Conservation (phyloP, 2,113 vertebrate genomes). For the Boleophthalmus pectinirostris region DNA sequence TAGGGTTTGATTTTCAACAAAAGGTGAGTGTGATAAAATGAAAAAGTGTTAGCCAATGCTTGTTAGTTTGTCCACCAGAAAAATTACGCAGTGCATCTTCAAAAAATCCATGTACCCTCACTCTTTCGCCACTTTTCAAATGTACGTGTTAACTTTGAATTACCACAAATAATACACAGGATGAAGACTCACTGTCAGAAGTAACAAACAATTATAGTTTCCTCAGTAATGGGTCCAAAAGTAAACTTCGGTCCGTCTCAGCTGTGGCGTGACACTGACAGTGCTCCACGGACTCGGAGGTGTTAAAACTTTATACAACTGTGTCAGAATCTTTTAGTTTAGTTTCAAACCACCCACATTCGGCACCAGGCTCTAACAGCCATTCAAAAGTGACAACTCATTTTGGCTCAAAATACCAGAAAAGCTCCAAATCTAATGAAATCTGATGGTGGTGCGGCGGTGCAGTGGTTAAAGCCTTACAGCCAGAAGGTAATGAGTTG, state of each 20-base stretch:
- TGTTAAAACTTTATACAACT: constrained; percentile 1
- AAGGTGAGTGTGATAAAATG: too few relatives aligned
- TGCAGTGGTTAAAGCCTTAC: too few relatives aligned
- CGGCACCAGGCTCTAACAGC: background rate
- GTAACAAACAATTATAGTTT: background rate
- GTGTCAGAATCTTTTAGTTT: constrained; percentile 3
- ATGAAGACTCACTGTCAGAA: background rate
- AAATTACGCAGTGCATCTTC: too few relatives aligned
- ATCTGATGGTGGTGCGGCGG: too few relatives aligned
- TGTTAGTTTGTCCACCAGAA: too few relatives aligned
- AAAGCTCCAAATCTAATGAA: background rate
- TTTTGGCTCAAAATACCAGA: background rate
- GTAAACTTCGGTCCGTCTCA: background rate
- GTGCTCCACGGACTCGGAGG: background rate
- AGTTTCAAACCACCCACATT: background rate
- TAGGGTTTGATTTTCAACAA: too few relatives aligned
- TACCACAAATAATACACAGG: too few relatives aligned
- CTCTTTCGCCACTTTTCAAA: too few relatives aligned
- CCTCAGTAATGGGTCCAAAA: background rate
- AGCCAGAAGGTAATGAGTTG: background rate
- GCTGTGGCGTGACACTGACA: background rate
- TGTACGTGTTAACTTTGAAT: too few relatives aligned
- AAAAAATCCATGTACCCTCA: too few relatives aligned
- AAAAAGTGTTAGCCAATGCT: too few relatives aligned
- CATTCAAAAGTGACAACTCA: background rate